Conservation (phyloP, 2,113 vertebrate species). For the Furnarius figulus region DNA sequence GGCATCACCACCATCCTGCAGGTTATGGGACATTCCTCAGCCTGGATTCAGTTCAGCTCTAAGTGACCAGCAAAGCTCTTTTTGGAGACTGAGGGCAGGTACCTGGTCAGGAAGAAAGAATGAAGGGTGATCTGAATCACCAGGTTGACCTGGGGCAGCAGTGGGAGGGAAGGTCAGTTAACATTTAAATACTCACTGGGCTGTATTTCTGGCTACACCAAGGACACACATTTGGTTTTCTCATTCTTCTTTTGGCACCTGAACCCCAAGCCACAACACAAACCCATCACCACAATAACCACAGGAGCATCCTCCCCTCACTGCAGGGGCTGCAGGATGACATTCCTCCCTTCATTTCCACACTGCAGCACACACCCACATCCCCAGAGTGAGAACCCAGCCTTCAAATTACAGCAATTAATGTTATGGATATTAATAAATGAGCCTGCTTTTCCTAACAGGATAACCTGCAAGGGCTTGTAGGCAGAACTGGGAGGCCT, state of each 20-base stretch:
- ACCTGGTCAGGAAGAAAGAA: not conserved
- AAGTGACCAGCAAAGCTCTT: not conserved
- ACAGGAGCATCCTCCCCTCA: not conserved
- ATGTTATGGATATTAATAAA: not conserved
- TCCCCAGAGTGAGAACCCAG: not conserved
- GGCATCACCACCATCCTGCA: not conserved
- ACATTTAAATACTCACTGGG: not conserved
- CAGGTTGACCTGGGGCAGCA: not conserved
- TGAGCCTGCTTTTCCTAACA: not conserved
- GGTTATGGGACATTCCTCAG: not conserved
- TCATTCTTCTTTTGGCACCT: fast-evolving
- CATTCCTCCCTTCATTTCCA: not conserved
- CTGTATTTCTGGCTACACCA: not conserved
- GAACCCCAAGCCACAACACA: not conserved
- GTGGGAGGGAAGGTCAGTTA: not conserved
- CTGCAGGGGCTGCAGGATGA: not conserved
- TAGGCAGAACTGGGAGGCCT: not conserved
- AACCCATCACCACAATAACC: not conserved
- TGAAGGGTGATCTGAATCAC: not conserved
- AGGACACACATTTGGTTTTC: not conserved
- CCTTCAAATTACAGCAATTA: slow-evolving; percentile 57
- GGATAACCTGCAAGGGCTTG: slow-evolving; percentile 51
- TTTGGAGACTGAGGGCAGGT: not conserved
- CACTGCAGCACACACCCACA: not conserved
- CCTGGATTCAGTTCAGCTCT: not conserved